Evolutionary conservation across 2,888 invertebrate species (phyloP), one percentile per base, ranked within the genome.

Genomic region (Deilephila porcellus): DNA sequence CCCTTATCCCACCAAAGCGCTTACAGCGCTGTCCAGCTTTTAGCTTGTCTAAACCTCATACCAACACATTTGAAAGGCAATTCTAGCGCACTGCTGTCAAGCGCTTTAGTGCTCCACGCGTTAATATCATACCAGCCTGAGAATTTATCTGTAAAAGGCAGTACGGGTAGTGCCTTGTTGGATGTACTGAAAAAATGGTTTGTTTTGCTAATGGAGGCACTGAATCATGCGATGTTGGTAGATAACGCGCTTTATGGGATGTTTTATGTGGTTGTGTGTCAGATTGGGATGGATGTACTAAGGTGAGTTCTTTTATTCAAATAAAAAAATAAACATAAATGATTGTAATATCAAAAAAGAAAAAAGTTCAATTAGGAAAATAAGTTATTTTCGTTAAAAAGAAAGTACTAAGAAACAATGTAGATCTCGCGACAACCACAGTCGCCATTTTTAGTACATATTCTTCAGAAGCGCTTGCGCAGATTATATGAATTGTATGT

Each of bases 1-100:
- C 86, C 92, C 0, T 79, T 94, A 4, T 93, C 91, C 20, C 85
- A 90, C 76, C 93, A 93, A 88, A 94, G 93, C 83, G 90, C 93
- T 75, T 94, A 93, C 85, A 91, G 91, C 85, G 85, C 88, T 76
- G 87, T 90, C 4, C 94, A 94, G 75, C 85, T 94, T 0, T 77
- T 94, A 37, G 90, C 93, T 17, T 90, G 91, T 71, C 79, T 94
- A n/a, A 88, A 83, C 76, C 79, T 83, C 0, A 72, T 93, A 56
- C 83, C 85, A 0, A 78, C 87, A 6, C 85, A 85, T n/a, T 86
- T 91, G 34, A 86, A 82, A 62, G 80, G 84, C 6, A 88, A 87
- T 45, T 82, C 87, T 0, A 88, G 85, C 64, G 85, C 81, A 1
- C 82, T 93, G 17, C 77, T 93, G 67, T 87, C 90, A 60, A 89